Percentiles rank a stretch among this genome's conserved stretches.
phyloP scores from a whole-genome alignment of 1,140 invertebrate genomes.

The Calliphora vicina region DNA sequence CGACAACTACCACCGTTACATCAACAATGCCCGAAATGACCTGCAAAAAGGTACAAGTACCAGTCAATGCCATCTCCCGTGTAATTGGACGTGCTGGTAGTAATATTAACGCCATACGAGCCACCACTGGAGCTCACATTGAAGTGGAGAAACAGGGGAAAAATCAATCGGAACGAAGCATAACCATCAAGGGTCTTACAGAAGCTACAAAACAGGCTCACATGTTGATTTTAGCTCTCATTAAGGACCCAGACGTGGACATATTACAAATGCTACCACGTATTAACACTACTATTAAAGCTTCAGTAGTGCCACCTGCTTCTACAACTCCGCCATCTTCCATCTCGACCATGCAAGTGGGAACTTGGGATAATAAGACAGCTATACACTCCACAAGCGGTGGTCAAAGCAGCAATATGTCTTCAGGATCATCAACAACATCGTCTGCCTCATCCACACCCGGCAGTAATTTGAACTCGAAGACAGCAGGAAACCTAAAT shows the following conservation, averaged over 20 bases:
- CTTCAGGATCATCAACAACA: conserved; percentile 6
- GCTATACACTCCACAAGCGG: not conserved
- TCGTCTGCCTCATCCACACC: conserved; percentile 7
- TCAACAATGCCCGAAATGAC: conserved; percentile 52
- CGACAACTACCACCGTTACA: conserved; percentile 7
- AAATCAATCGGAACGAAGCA: conserved; percentile 90
- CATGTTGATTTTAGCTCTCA: conserved; percentile 82
- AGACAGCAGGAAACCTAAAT: not conserved
- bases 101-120: conserved; percentile 96
- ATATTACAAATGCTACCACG: conserved; percentile 83
- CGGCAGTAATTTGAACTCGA: not conserved
- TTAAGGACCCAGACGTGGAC: conserved; percentile 93
- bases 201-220: conserved; percentile 92
- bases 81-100: conserved; percentile 95
- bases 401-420: not conserved
- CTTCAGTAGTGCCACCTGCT: conserved; percentile 36
- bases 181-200: conserved; percentile 92
- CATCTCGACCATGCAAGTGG: conserved; percentile 47
- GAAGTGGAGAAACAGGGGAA: conserved; percentile 97
- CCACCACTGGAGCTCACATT: conserved; percentile 94
- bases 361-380: conserved; percentile 61
- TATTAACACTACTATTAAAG: conserved; percentile 66
- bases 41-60: conserved; percentile 88
- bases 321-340: conserved; percentile 41
- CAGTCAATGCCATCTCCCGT: conserved; percentile 91